Conservation (phyloP, 2,888 invertebrate species). For the Laspeyria flexula region DNA sequence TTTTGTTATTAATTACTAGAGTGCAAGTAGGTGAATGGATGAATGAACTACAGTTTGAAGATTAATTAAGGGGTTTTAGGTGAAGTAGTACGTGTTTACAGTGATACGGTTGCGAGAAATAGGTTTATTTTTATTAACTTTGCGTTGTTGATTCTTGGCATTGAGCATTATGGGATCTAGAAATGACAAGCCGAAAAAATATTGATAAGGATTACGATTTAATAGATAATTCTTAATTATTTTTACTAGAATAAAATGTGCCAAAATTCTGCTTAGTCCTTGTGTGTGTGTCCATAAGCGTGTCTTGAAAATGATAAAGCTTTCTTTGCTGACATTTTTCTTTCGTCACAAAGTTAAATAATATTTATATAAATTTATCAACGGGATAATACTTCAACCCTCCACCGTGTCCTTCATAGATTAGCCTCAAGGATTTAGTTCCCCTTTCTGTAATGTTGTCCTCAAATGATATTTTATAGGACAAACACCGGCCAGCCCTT, state of each 20-base stretch:
- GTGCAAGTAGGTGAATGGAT: slow-evolving; percentile 24
- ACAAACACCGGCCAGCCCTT: slow-evolving; percentile 70
- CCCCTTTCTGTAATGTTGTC: slow-evolving; percentile 50
- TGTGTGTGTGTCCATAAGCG: too few relatives aligned
- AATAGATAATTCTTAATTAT: too few relatives aligned
- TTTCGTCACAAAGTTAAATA: neutral
- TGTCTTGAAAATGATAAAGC: too few relatives aligned
- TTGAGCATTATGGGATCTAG: too few relatives aligned
- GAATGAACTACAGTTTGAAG: slow-evolving; percentile 9
- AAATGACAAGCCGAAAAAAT: too few relatives aligned
- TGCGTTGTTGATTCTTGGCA: too few relatives aligned
- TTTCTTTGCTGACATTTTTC: neutral
- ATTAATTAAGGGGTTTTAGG: slow-evolving; percentile 19
- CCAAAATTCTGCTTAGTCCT: too few relatives aligned
- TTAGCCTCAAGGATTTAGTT: slow-evolving; percentile 52
- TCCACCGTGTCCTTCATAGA: slow-evolving; percentile 35
- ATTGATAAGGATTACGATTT: too few relatives aligned
- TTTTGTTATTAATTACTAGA: slow-evolving; percentile 44
- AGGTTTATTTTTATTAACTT: too few relatives aligned
- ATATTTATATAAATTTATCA: slow-evolving; percentile 23
- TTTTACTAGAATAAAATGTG: too few relatives aligned
- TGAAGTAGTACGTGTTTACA: neutral
- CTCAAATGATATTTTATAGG: slow-evolving; percentile 73
- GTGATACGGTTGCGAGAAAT: neutral
- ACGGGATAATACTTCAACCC: slow-evolving; percentile 17